Conservation (phyloP, 23 tunicate genomes). For the Styela plicata region DNA sequence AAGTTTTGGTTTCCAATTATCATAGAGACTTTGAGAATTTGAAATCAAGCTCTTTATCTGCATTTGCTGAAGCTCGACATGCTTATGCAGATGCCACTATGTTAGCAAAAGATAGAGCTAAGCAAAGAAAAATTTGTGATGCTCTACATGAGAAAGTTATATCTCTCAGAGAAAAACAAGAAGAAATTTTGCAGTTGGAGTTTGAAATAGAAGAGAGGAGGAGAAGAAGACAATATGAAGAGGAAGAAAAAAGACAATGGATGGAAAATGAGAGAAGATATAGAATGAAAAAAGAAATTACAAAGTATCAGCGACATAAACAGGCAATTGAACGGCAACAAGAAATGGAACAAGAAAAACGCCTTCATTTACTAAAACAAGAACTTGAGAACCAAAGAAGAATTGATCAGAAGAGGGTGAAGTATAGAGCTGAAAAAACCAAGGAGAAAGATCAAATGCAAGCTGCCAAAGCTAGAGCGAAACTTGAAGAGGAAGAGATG, state of each 20-base stretch:
- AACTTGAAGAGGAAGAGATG: conserved; percentile 38
- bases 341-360: conserved; percentile 28
- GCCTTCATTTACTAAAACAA: conserved; percentile 37
- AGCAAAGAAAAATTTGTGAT: conserved; percentile 26
- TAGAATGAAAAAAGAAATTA: conserved; percentile 35
- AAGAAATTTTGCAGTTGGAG: conserved; percentile 60
- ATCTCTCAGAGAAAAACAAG: conserved; percentile 38
- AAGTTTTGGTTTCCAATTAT: conserved; percentile 23
- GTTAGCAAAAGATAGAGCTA: not conserved
- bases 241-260: conserved; percentile 37
- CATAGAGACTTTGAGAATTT: conserved; percentile 17
- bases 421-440: conserved; percentile 36
- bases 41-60: not conserved
- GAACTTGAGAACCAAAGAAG: conserved; percentile 48
- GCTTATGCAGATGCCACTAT: not conserved
- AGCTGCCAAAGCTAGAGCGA: conserved; percentile 20
- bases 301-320: conserved; percentile 29
- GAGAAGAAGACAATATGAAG: conserved; percentile 42
- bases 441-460: conserved; percentile 43
- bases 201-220: conserved; percentile 29
- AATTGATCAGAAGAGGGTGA: conserved; percentile 47
- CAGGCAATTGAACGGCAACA: not conserved
- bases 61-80: conserved; percentile 26
- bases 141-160: conserved; percentile 37
- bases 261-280: conserved; percentile 45